Evolutionary conservation across 2,888 invertebrate species (phyloP).

Genomic region (Meganola albula): DNA sequence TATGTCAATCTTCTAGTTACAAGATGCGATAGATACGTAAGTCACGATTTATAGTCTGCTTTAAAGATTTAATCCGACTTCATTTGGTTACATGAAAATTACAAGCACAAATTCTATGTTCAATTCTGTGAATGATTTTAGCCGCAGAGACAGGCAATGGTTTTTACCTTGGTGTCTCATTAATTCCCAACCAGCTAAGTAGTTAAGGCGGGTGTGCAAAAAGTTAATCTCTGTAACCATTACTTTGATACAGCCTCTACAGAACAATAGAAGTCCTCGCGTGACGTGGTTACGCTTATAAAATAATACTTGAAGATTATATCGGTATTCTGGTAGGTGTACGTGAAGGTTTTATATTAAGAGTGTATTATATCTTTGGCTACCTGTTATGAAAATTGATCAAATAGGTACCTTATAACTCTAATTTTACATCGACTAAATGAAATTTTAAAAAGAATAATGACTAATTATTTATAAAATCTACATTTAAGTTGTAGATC

Average conservation of each 20-base stretch:
- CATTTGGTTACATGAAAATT: too few species aligned
- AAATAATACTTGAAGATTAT: constrained; percentile 39
- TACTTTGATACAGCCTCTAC: constrained; percentile 38
- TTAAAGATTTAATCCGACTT: too few species aligned
- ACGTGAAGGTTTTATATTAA: constrained; percentile 34
- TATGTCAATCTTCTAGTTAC: constrained; percentile 26
- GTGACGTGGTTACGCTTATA: constrained; percentile 47
- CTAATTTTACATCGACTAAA: too few species aligned
- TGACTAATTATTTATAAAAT: too few species aligned
- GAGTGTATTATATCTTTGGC: constrained; percentile 14
- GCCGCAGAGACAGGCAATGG: constrained; percentile 19
- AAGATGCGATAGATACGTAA: too few species aligned
- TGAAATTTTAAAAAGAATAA: too few species aligned
- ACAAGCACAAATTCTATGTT: too few species aligned
- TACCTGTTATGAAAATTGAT: constrained; percentile 25
- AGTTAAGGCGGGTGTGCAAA: constrained; percentile 34
- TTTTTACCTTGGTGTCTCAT: constrained; percentile 29
- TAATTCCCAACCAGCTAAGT: constrained; percentile 36
- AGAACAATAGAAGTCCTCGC: constrained; percentile 50
- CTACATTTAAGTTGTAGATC: too few species aligned
- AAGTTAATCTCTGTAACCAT: constrained; percentile 32
- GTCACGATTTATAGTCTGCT: too few species aligned
- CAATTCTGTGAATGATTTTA: too few species aligned
- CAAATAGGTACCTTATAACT: too few species aligned
- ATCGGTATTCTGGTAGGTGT: constrained; percentile 38